phyloP scores from a whole-genome alignment of 2,888 invertebrate genomes.

The Acanthacorydalis orientalis region DNA sequence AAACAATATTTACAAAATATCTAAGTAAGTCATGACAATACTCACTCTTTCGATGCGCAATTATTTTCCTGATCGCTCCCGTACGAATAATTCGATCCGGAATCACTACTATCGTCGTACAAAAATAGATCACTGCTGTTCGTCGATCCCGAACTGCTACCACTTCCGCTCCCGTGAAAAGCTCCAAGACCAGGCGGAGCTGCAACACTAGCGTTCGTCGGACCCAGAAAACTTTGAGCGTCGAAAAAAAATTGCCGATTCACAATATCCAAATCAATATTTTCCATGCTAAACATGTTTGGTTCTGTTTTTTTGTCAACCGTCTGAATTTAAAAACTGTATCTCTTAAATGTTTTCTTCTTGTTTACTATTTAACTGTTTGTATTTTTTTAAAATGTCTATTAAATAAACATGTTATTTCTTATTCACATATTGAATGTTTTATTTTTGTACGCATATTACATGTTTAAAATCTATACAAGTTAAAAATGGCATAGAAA shows the following conservation, averaged over 20 bases:
- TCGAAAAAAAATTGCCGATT: conserved; percentile 47
- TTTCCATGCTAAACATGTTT: conserved; percentile 2
- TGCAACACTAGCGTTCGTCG: conserved; percentile 18
- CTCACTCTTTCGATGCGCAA: conserved; percentile 48
- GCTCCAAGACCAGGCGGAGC: conserved; percentile 11
- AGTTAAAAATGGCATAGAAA: too few species aligned
- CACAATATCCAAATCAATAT: conserved; percentile 41
- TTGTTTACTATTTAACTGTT: too few species aligned
- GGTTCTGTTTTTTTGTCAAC: neutral
- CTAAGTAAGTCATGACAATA: conserved; percentile 8
- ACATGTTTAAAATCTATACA: too few species aligned
- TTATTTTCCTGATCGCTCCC: conserved; percentile 73
- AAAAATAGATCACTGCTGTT: conserved; percentile 52
- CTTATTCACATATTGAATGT: too few species aligned
- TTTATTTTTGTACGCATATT: too few species aligned
- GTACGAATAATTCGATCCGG: conserved; percentile 51
- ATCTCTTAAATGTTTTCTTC: too few species aligned
- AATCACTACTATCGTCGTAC: conserved; percentile 45
- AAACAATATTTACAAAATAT: neutral
- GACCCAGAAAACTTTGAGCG: conserved; percentile 25
- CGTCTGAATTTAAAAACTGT: too few species aligned
- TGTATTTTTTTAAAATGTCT: too few species aligned
- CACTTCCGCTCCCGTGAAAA: conserved; percentile 31
- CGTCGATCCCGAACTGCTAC: conserved; percentile 38
- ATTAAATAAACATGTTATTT: too few species aligned